Conservation (phyloP, 2,888 invertebrate species). For the Drosophila lutescens region DNA sequence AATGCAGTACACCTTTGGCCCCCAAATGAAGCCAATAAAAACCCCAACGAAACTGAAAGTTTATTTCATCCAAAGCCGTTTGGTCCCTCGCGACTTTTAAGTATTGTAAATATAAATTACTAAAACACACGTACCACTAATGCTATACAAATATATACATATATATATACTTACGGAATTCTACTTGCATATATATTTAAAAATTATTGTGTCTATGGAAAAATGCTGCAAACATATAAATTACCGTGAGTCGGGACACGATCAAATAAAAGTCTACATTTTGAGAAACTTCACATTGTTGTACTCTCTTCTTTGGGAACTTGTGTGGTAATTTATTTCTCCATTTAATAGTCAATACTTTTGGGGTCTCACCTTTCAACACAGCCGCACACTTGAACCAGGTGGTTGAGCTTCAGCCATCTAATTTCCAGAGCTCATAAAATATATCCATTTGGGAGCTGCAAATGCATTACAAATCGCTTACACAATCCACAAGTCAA, state of each 20-base stretch:
- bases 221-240: conserved; percentile 51
- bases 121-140: conserved; percentile 38
- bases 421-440: conserved; percentile 3
- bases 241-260: conserved; percentile 57
- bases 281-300: conserved; percentile 62
- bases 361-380: background rate
- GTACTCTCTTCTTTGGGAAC: background rate
- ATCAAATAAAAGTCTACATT: conserved; percentile 71
- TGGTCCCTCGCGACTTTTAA: conserved; percentile 30
- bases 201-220: conserved; percentile 65
- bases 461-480: conserved; percentile 33
- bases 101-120: conserved; percentile 59
- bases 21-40: conserved; percentile 29
- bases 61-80: conserved; percentile 14
- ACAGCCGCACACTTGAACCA: no score
- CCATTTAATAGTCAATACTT: background rate
- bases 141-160: conserved; percentile 48
- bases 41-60: conserved; percentile 29
- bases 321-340: background rate
- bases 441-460: conserved; percentile 46
- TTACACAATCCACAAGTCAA: background rate
- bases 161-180: conserved; percentile 36
- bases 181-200: conserved; percentile 51
- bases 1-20: conserved; percentile 24
- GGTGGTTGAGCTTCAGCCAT: background rate